phyloP scores from a whole-genome alignment of 2,797 vertebrate species.

The Crocidura indochinensis region DNA sequence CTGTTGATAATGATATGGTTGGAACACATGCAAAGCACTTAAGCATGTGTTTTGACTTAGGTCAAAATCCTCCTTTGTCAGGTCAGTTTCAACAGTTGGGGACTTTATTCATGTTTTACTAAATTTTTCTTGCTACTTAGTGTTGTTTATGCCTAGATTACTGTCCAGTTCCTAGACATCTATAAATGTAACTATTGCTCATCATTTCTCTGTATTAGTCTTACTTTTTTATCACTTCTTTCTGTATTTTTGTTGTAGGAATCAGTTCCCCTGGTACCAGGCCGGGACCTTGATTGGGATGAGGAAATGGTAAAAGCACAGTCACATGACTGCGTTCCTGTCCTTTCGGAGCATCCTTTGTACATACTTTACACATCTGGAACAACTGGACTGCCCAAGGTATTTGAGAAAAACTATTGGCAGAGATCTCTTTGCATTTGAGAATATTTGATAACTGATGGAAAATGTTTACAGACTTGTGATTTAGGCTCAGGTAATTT shows the following conservation, averaged over 20 bases:
- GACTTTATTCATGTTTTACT: constrained; percentile 31
- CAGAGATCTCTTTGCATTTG: neutral
- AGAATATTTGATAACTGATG: constrained; percentile 69
- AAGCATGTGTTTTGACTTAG: neutral
- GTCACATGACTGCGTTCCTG: constrained; percentile 93
- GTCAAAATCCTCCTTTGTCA: constrained; percentile 10
- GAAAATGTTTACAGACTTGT: constrained; percentile 61
- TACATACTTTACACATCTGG: constrained; percentile 98
- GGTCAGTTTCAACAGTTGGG: neutral
- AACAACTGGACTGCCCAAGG: constrained; percentile 98
- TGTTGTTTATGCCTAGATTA: no score
- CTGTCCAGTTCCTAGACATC: neutral
- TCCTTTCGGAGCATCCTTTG: constrained; percentile 95
- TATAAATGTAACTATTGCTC: neutral
- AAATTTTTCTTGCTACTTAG: neutral
- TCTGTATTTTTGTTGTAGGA: constrained; percentile 89
- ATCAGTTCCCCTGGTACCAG: constrained; percentile 88
- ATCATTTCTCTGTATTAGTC: neutral
- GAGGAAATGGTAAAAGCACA: constrained; percentile 94
- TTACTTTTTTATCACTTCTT: neutral
- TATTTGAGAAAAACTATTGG: constrained; percentile 80
- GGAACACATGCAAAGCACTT: neutral
- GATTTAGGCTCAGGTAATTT: neutral
- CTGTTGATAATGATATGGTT: neutral
- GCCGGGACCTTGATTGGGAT: constrained; percentile 95